These are phyloP conservation scores for Galeruca laticollis DNA, from an alignment of 2,888 invertebrate genomes.

Conservation along the genomic window DNA sequence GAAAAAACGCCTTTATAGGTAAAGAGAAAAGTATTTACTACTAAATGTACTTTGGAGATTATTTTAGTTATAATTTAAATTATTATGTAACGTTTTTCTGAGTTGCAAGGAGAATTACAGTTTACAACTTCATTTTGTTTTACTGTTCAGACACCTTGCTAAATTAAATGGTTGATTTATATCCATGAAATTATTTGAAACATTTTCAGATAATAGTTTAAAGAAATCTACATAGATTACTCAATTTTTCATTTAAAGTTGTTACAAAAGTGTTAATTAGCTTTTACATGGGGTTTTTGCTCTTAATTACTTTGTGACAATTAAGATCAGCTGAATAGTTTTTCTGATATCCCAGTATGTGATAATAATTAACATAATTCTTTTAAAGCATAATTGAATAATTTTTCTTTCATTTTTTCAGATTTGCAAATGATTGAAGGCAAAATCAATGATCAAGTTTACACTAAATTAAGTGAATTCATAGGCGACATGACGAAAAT, in stretches of 20 bases:
- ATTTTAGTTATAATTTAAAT: too few relatives aligned
- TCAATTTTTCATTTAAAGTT: not conserved
- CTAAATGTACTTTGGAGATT: too few relatives aligned
- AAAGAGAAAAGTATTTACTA: too few relatives aligned
- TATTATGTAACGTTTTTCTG: too few relatives aligned
- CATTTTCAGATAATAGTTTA: not conserved
- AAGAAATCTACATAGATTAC: not conserved
- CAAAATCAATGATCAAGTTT: conserved; percentile 85
- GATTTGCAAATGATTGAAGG: conserved; percentile 94
- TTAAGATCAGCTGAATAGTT: too few relatives aligned
- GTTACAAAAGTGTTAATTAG: not conserved
- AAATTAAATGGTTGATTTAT: conserved; percentile 23
- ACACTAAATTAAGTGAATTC: conserved; percentile 92
- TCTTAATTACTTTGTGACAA: too few relatives aligned
- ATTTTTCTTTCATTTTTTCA: conserved; percentile 66
- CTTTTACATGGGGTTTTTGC: too few relatives aligned
- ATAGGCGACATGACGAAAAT: conserved; percentile 98
- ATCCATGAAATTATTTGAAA: conserved; percentile 20
- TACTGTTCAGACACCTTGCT: conserved; percentile 40
- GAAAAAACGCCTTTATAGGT: too few relatives aligned
- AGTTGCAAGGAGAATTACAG: conserved; percentile 37
- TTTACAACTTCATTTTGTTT: conserved; percentile 26
- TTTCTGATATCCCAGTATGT: too few relatives aligned
- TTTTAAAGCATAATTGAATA: not conserved
- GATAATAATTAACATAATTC: too few relatives aligned